Evolutionary conservation across 2,113 vertebrate species (phyloP).

Genomic region (Andinoacara biseriatus): DNA sequence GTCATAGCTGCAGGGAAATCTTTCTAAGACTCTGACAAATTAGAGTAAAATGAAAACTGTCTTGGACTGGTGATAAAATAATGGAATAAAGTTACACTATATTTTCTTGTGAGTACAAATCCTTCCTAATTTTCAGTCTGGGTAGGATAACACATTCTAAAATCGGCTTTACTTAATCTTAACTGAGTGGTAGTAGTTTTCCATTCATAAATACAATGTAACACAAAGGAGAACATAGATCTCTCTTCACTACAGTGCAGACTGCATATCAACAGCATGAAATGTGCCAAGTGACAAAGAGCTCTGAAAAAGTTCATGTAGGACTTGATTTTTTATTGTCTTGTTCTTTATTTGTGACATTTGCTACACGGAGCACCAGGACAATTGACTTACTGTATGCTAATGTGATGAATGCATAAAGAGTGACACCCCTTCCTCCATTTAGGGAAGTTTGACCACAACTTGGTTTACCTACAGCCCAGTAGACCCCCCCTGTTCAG

Average conservation of each 20-base stretch:
- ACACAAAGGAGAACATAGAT: not conserved
- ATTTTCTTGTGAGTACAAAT: not conserved
- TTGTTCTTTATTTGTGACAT: not conserved
- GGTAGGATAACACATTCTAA: not conserved
- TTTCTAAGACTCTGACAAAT: not conserved
- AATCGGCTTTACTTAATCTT: not conserved
- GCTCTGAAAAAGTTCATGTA: not conserved
- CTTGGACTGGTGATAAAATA: not conserved
- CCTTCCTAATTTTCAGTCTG: slow-evolving; percentile 44
- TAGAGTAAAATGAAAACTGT: not conserved
- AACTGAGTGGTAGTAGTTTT: not conserved
- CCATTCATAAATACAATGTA: not conserved
- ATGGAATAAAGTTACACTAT: not conserved
- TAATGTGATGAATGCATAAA: too few relatives aligned
- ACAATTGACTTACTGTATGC: too few relatives aligned
- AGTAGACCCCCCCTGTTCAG: too few relatives aligned
- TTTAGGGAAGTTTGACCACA: too few relatives aligned
- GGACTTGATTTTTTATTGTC: not conserved
- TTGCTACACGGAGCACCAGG: too few relatives aligned
- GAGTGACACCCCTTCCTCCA: too few relatives aligned
- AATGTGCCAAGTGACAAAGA: not conserved
- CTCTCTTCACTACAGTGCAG: not conserved
- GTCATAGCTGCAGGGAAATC: too few relatives aligned
- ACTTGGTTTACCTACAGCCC: too few relatives aligned
- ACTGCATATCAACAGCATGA: not conserved